Evolutionary conservation across 2,888 invertebrate species (phyloP), one percentile per base, ranked within the genome.

Genomic region (Andrena bicolor): DNA sequence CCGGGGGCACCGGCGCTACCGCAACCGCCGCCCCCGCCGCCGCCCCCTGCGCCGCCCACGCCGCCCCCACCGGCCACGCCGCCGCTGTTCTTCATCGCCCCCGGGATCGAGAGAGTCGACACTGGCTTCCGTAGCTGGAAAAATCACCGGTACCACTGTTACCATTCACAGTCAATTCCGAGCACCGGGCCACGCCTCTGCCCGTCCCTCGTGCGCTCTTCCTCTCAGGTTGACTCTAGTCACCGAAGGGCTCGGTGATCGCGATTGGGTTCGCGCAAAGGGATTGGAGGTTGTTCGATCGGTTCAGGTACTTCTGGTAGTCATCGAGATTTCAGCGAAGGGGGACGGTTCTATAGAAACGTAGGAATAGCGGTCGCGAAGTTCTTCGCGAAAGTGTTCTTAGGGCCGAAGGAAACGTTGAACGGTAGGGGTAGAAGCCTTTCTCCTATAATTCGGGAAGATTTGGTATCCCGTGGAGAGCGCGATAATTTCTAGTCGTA

Each of bases 41-140:
- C 91, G 92, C 94, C 92, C 94, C 94, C 89, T 92, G 94, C 84
- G 94, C 94, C 85, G 94, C 92, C 84, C 94, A 94, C 80, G 93
- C 92, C 74, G 93, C 94, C 92, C 80, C 94, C 94, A 86, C 94
- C 91, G 79, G 87, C 94, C 72, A 95, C 95, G 91, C 95, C 94
- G 95, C 95, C 94, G 94, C 95, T 95, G 93, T 95, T 95, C 96
- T 97, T 98, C 96, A 97, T 97, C 95, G 97, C 98, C 95, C 98
- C 98, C 94, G 99, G 98, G 95, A 99, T 98, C 95, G 99, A 99
- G 94, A 98, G 97, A 94, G 98, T 98, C 95, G 99, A 99, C 95
- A 97, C 97, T 95, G 99, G 99, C 96, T 99, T 99, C 95, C 98
- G 98, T 95, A 99, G 97, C 98, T 98, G 96, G 83, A 96, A 96